Evolutionary conservation across 92 coral and sea anemone species (phyloP).

Genomic region (Porites evermanni): DNA sequence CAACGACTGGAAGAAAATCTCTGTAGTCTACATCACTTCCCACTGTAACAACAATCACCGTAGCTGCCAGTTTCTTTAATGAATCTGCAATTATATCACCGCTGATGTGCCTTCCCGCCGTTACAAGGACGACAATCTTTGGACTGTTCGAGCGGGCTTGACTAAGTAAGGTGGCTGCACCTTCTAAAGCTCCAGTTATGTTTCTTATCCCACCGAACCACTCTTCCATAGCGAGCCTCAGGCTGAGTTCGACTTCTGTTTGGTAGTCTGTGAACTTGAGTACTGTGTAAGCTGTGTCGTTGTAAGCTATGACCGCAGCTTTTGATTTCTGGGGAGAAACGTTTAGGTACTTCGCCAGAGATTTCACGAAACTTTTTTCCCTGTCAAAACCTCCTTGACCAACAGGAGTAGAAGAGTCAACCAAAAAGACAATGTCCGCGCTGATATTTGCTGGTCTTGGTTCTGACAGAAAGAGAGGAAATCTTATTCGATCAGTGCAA

Average conservation of each 20-base stretch:
- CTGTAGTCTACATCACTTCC: slow-evolving; percentile 69
- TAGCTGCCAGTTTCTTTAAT: slow-evolving; percentile 70
- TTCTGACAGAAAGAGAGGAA: neutral
- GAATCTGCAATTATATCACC: slow-evolving; percentile 59
- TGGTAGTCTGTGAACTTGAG: slow-evolving; percentile 55
- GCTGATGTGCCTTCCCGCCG: slow-evolving; percentile 77
- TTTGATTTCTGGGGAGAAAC: slow-evolving; percentile 67
- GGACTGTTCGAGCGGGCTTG: slow-evolving; percentile 69
- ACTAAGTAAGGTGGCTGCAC: slow-evolving; percentile 49
- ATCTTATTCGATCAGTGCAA: neutral
- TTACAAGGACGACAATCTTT: slow-evolving; percentile 77
- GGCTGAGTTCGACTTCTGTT: slow-evolving; percentile 44
- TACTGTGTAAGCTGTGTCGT: slow-evolving; percentile 36
- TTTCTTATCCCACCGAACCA: slow-evolving; percentile 75
- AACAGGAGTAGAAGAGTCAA: slow-evolving; percentile 76
- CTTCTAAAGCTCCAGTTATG: slow-evolving; percentile 66
- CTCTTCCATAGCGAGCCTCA: slow-evolving; percentile 66
- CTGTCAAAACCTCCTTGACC: slow-evolving; percentile 45
- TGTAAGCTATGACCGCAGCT: slow-evolving; percentile 61
- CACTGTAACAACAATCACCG: slow-evolving; percentile 76
- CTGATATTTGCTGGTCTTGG: slow-evolving; percentile 40
- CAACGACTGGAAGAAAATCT: slow-evolving; percentile 65
- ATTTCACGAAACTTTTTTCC: slow-evolving; percentile 67
- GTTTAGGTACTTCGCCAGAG: slow-evolving; percentile 64
- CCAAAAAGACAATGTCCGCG: slow-evolving; percentile 73